phyloP scores from a whole-genome alignment of 2,797 vertebrate genomes.

The Rhinophrynus dorsalis region DNA sequence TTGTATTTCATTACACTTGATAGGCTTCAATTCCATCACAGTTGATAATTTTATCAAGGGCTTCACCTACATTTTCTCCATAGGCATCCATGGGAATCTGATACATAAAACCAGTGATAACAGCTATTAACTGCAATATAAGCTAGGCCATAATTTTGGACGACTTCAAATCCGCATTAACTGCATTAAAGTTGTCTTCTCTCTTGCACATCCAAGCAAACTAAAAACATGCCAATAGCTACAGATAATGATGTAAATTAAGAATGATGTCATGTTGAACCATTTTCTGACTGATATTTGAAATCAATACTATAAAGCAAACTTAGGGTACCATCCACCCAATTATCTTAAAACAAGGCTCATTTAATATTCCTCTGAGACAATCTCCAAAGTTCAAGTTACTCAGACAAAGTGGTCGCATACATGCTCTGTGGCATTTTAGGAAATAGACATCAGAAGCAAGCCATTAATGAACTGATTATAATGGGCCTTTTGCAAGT shows the following conservation, averaged over 20 bases:
- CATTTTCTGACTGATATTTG: neutral
- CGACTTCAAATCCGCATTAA: too few relatives aligned
- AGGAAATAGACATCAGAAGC: neutral
- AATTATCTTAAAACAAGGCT: neutral
- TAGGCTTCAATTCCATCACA: too few relatives aligned
- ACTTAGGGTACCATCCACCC: neutral
- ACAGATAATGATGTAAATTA: neutral
- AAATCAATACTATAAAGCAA: slow-evolving; percentile 26
- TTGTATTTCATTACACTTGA: too few relatives aligned
- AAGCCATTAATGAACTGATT: neutral
- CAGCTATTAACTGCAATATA: too few relatives aligned
- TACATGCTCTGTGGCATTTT: neutral
- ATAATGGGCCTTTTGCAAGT: slow-evolving; percentile 10
- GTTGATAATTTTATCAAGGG: too few relatives aligned
- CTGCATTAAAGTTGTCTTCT: too few relatives aligned
- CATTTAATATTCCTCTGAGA: neutral
- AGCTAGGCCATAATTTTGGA: too few relatives aligned
- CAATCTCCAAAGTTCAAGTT: slow-evolving; percentile 4
- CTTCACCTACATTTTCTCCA: too few relatives aligned
- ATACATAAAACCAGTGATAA: too few relatives aligned
- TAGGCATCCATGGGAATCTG: too few relatives aligned
- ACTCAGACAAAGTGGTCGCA: neutral
- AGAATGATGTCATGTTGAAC: slow-evolving; percentile 17
- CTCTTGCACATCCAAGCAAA: too few relatives aligned
- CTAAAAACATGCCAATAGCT: neutral